Conservation (phyloP, 2,797 vertebrate species). For the Anguilla anguilla region DNA sequence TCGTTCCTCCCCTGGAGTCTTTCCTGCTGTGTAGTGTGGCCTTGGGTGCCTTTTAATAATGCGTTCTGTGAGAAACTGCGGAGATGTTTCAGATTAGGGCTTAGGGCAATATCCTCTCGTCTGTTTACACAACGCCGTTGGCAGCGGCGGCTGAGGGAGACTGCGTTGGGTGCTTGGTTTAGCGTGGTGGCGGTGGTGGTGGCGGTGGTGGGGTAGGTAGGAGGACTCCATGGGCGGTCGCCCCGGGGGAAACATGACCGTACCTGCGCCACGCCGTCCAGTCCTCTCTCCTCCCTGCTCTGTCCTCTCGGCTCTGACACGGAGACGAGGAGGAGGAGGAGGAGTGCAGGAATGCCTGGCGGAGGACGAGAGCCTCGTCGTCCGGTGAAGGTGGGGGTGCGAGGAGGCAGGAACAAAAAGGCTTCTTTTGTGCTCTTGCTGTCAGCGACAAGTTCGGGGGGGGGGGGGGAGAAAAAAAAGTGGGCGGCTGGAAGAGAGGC, state of each 20-base stretch:
- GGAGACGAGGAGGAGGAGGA: conserved; percentile 68
- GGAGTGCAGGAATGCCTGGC: conserved; percentile 77
- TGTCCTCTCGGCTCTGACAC: conserved; percentile 71
- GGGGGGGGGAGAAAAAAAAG: neutral
- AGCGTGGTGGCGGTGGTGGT: neutral
- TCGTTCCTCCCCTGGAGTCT: neutral
- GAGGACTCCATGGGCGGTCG: conserved; percentile 51
- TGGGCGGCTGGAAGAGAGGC: conserved; percentile 20
- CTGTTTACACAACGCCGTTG: neutral
- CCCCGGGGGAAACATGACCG: conserved; percentile 70
- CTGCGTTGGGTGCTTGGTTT: neutral
- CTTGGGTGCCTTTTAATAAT: conserved; percentile 9
- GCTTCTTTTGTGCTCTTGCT: conserved; percentile 40
- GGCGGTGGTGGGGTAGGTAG: neutral
- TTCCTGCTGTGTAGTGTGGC: neutral
- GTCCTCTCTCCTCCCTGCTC: conserved; percentile 59
- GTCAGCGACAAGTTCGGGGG: conserved; percentile 31
- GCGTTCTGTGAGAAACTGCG: neutral
- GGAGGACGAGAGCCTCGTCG: conserved; percentile 42
- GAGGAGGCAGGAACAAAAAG: conserved; percentile 62
- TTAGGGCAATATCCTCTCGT: neutral
- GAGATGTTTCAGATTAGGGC: conserved; percentile 18
- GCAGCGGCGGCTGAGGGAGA: conserved; percentile 21
- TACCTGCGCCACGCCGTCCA: conserved; percentile 67
- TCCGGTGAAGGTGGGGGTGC: conserved; percentile 55